Percentiles rank a stretch among this genome's conserved stretches.
Evolutionary conservation across 2,888 invertebrate genomes (phyloP).

Genomic region (Endomychus coccineus): DNA sequence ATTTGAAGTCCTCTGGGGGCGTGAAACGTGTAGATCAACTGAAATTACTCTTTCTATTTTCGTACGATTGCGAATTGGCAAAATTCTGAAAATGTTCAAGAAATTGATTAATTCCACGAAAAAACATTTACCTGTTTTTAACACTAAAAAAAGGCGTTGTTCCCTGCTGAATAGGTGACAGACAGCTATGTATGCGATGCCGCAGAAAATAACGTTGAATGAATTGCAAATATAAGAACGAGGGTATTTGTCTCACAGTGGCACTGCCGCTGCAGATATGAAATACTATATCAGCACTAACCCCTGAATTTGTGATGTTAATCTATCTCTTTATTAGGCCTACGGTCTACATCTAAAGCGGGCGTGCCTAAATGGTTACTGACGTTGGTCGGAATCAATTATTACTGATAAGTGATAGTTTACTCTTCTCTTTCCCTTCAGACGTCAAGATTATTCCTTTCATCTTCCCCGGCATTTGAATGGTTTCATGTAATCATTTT

Average conservation of each 20-base stretch:
- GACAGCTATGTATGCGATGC: too few species aligned
- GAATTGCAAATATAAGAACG: conserved; percentile 6
- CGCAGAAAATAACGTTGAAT: too few species aligned
- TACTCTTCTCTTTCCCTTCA: conserved; percentile 12
- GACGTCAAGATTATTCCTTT: conserved; percentile 12
- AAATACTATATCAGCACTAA: conserved; percentile 4
- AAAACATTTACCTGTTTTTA: too few species aligned
- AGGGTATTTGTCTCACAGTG: conserved; percentile 5
- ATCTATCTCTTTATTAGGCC: conserved; percentile 11
- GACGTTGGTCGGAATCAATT: conserved; percentile 33
- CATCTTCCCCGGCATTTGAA: conserved; percentile 13
- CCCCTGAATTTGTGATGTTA: conserved; percentile 14
- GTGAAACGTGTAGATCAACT: too few species aligned
- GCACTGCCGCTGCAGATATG: conserved; percentile 6
- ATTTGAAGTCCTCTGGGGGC: too few species aligned
- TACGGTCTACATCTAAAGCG: conserved; percentile 15
- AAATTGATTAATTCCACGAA: too few species aligned
- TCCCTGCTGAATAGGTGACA: too few species aligned
- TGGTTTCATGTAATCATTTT: too few species aligned
- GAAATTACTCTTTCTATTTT: too few species aligned
- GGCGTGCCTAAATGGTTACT: conserved; percentile 30
- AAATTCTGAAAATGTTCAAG: too few species aligned
- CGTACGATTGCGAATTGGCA: too few species aligned
- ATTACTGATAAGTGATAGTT: conserved; percentile 17
- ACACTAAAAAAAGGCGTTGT: too few species aligned